Evolutionary conservation across 2,888 invertebrate genomes (phyloP), one percentile per base, ranked within the genome.

Genomic region (Drosophila affinis): DNA sequence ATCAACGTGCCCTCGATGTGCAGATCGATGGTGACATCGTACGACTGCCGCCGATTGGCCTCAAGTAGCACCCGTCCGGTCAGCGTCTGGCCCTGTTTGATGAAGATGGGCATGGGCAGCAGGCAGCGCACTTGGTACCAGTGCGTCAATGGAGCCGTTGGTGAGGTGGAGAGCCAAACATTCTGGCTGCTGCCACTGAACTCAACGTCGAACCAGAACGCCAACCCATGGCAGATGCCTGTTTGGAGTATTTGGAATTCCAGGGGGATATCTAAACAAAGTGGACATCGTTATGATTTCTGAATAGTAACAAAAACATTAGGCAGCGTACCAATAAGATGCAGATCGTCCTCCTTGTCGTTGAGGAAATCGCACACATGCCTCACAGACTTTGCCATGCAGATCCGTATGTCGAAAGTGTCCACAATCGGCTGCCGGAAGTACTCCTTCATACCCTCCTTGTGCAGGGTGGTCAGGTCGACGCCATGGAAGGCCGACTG

Each of bases 71-170:
- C 98, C 84, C 96, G 94, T 1, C 99, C 99, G 1, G 96, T 96
- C 60, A 99, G 93, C 9, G 95, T 94, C 91, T 99, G 98, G 2
- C 99, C 99, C 91, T 97, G 97, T 93, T 98, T 98, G 24, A 97
- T 97, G 90, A 99, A 96, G 53, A 99, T 94, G 2, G 99, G 99
- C 80, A 96, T 96, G 91, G 98, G 97, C 61, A 99, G 92, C 73
- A 99, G 94, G 92, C 99, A 99, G 34, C 99, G 95, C 3, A 99
- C 99, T 93, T 99, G 99, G 92, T 99, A 99, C 99, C 99, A 99
- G 92, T 99, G 99, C 32, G 99, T 99, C 21, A 99, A 93, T 0
- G 99, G 98, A 91, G 99, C 99, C 3, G 99, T 99, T 0, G 99
- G 99, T 0, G 99, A 96, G 7, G 99, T 99, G 9, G 99, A 99